These are phyloP conservation scores for Trichonephila inaurata DNA, from an alignment of 1,140 invertebrate genomes.

Conservation along the genomic window DNA sequence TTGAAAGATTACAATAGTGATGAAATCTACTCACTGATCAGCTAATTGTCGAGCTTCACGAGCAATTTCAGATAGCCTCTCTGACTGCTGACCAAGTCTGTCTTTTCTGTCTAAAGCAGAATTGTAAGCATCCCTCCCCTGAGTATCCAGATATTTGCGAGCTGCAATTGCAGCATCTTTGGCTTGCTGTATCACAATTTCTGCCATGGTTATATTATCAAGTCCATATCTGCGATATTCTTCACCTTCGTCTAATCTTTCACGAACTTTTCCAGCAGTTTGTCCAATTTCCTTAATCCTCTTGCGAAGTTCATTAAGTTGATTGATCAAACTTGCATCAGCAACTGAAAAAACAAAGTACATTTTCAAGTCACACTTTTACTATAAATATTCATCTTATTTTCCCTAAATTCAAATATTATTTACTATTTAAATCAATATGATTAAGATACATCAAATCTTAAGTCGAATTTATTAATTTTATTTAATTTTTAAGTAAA, in stretches of 20 bases:
- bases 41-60: constrained; percentile 91
- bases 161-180: constrained; percentile 87
- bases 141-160: constrained; percentile 88
- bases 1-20: not conserved
- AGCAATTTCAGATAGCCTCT: constrained; percentile 94
- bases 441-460: too few relatives aligned
- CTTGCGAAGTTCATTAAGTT: constrained; percentile 86
- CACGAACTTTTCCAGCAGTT: constrained; percentile 78
- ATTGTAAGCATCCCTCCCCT: constrained; percentile 88
- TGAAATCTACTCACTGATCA: constrained; percentile 84
- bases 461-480: too few relatives aligned
- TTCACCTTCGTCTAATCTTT: constrained; percentile 80
- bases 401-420: too few relatives aligned
- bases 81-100: constrained; percentile 93
- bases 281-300: constrained; percentile 85
- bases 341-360: constrained; percentile 80
- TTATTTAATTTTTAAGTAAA: too few relatives aligned
- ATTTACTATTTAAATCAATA: too few relatives aligned
- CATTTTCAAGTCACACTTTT: too few relatives aligned
- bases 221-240: constrained; percentile 77
- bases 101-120: constrained; percentile 90
- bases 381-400: too few relatives aligned
- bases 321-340: constrained; percentile 84
- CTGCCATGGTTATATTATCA: constrained; percentile 86
- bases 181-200: constrained; percentile 87